Base-by-base conservation (phyloP, 2,888 invertebrate species). In the Petrolisthes cinctipes region DNA sequence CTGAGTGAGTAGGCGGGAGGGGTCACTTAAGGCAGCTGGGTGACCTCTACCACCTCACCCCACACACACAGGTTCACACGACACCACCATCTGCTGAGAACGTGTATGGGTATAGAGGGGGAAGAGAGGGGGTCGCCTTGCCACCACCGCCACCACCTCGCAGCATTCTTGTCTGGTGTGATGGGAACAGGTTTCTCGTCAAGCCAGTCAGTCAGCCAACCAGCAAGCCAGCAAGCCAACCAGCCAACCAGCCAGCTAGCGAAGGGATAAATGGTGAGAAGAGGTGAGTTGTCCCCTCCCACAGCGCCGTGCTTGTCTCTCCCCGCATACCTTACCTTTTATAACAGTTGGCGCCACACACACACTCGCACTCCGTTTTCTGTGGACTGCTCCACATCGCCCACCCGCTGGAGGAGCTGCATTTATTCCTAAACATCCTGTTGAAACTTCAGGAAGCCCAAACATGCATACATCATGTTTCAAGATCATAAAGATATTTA, bases 271-370 rank as follows among this genome's bases (percentile, higher is more conserved):
- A n/a, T 71, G 20, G 71, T 71, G 71, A 71, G 71, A 71, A 71
- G 71, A 9, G 20, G 20, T 6, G n/a, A 6, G 71, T 71, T n/a
- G 6, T 71, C 17, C 20, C 71, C 71, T 20, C 71, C 71, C 20
- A n/a, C 71, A n/a, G 6, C 4, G 9, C 61, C 61, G 17, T 61
- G 9, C 61, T 61, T 61, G 53, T 68, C 85, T 20, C 23, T 20
- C 20, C 75, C 79, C 20, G 71, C 85, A 85, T 85, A 56, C 85
- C 85, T 85, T 85, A 71, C 85, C 85, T 80, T 85, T 79, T 85
- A 80, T 80, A 80, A 66, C 14, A 54, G 80, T 85, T 85, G 85
- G 81, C 85, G 81, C 85, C 85, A 20, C 53, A 66, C 23, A 51
- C 14, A 82, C 76, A 66, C 23, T 11, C 61, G 56, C 61, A 37